These are phyloP conservation scores for Megaleporinus macrocephalus DNA, from an alignment of 2,113 vertebrate species.

Conservation along the genomic window DNA sequence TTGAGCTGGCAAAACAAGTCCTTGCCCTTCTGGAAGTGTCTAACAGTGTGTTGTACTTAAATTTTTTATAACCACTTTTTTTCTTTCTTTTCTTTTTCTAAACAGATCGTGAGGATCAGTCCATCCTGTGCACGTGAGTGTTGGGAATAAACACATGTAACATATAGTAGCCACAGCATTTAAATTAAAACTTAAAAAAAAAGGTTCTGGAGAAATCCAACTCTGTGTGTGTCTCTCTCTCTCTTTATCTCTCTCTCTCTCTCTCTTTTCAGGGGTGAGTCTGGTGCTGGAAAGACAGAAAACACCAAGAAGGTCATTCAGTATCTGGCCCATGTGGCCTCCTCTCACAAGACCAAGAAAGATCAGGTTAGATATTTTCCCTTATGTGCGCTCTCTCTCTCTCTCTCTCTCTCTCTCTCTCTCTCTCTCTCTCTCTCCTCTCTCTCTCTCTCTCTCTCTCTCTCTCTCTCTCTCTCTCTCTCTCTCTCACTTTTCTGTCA, in stretches of 20 bases:
- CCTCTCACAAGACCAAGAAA: slow-evolving; percentile 97
- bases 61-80: too few relatives aligned
- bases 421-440: not conserved
- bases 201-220: not conserved
- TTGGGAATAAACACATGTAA: not conserved
- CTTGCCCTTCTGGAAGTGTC: not conserved
- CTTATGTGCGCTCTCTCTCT: not conserved
- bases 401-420: not conserved
- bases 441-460: not conserved
- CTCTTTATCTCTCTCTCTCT: not conserved
- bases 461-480: too few relatives aligned
- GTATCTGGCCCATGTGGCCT: slow-evolving; percentile 95
- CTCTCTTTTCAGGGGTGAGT: slow-evolving; percentile 85
- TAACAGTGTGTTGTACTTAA: too few relatives aligned
- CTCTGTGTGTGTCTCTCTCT: not conserved
- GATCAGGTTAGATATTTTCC: slow-evolving; percentile 86
- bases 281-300: slow-evolving; percentile 97
- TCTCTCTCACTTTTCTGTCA: not conserved
- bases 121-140: slow-evolving; percentile 99
- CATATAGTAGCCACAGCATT: not conserved
- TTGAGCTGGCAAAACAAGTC: not conserved
- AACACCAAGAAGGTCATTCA: slow-evolving; percentile 99
- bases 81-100: slow-evolving; percentile 18
- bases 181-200: not conserved
- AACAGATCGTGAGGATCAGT: slow-evolving; percentile 97